These are phyloP conservation scores for Apis laboriosa DNA, from an alignment of 1,140 invertebrate species.

Conservation along the genomic window DNA sequence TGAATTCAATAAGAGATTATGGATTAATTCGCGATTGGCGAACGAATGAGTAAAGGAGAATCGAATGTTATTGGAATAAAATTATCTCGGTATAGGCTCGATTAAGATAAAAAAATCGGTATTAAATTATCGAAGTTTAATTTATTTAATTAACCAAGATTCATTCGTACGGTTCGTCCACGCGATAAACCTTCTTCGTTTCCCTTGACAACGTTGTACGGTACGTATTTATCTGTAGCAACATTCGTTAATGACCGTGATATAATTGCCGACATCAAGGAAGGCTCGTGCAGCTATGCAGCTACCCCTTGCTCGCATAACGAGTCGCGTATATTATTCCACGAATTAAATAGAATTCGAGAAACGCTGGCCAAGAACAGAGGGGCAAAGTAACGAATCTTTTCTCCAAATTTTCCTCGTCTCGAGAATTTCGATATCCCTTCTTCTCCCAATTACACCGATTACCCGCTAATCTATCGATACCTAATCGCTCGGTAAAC, in stretches of 20 bases:
- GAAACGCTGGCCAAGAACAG: neutral
- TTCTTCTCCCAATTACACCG: neutral
- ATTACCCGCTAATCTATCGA: neutral
- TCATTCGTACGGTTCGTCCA: neutral
- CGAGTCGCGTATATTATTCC: constrained; percentile 4
- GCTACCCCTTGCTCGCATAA: constrained; percentile 16
- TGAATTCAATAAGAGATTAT: no score
- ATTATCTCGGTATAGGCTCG: neutral
- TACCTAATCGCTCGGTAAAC: neutral
- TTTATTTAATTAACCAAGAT: no score
- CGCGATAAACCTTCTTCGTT: neutral
- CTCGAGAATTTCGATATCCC: no score
- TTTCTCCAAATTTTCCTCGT: neutral
- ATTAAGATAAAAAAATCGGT: no score
- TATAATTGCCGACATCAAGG: constrained; percentile 4
- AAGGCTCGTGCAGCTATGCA: neutral
- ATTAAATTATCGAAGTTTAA: no score
- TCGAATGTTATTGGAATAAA: neutral
- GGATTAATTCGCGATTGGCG: no score
- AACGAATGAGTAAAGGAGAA: no score
- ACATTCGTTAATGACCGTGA: constrained; percentile 18
- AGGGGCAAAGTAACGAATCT: neutral
- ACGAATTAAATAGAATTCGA: neutral
- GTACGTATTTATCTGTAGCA: neutral
- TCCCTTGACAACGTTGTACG: neutral